These are phyloP conservation scores for Biston stratarius DNA, from an alignment of 2,888 invertebrate genomes.

Conservation along the genomic window DNA sequence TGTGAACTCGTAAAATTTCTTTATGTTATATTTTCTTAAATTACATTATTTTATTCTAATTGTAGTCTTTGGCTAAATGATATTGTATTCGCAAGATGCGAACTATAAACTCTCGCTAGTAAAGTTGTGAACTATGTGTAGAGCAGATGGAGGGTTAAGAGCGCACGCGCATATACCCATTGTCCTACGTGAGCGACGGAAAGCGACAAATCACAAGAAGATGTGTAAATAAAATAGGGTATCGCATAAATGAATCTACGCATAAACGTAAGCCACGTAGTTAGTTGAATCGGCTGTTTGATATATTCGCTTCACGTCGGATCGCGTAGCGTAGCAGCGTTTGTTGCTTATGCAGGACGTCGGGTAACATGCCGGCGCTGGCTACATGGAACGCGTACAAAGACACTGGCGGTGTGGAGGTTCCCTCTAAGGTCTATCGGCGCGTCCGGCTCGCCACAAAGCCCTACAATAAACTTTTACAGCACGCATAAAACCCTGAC, in stretches of 20 bases:
- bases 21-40: too few relatives aligned
- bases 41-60: neutral
- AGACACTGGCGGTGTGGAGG: slow-evolving; percentile 57
- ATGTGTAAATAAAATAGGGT: too few relatives aligned
- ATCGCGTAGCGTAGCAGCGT: too few relatives aligned
- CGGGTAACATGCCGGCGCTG: slow-evolving; percentile 17
- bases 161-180: slow-evolving; percentile 52
- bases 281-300: too few relatives aligned
- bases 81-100: slow-evolving; percentile 10
- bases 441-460: slow-evolving; percentile 84
- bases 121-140: slow-evolving; percentile 29
- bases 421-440: slow-evolving; percentile 77
- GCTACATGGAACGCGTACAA: slow-evolving; percentile 45
- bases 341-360: too few relatives aligned
- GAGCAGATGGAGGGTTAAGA: slow-evolving; percentile 47
- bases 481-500: slow-evolving; percentile 85
- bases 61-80: neutral
- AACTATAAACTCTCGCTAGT: slow-evolving; percentile 26
- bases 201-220: too few relatives aligned
- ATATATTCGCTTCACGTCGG: too few relatives aligned
- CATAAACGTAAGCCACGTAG: too few relatives aligned
- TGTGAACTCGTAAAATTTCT: too few relatives aligned
- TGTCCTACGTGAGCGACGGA: too few relatives aligned
- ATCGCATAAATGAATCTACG: too few relatives aligned
- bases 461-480: slow-evolving; percentile 86